Evolutionary conservation across 2,888 invertebrate genomes (phyloP).

Genomic region (Hydriomena furcata): DNA sequence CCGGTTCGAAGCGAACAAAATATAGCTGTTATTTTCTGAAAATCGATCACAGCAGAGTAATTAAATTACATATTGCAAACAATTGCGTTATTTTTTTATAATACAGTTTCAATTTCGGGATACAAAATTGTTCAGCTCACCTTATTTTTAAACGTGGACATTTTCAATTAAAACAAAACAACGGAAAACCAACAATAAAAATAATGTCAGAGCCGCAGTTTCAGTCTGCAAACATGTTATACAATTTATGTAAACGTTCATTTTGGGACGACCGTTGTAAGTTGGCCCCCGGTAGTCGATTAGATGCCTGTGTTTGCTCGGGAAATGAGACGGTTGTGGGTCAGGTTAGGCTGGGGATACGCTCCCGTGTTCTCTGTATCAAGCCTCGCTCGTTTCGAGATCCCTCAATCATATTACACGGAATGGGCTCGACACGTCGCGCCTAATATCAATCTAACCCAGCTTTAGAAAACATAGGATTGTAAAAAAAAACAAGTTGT

Average conservation of each 20-base stretch:
- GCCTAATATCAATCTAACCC: constrained; percentile 12
- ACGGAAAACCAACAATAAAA: constrained; percentile 51
- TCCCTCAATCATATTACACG: constrained; percentile 28
- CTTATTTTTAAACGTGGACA: constrained; percentile 11
- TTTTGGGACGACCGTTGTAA: constrained; percentile 41
- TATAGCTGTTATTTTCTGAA: too few relatives aligned
- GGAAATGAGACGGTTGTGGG: constrained; percentile 32
- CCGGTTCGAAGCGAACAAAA: too few relatives aligned
- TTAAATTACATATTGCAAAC: too few relatives aligned
- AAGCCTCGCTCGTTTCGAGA: constrained; percentile 45
- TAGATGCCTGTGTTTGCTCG: constrained; percentile 24
- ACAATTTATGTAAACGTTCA: constrained; percentile 52
- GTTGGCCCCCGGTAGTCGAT: constrained; percentile 41
- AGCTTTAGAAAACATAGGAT: constrained; percentile 9
- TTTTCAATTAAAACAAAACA: constrained; percentile 48
- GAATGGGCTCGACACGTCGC: constrained; percentile 24
- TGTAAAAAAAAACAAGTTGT: constrained; percentile 1
- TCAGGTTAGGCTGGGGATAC: constrained; percentile 45
- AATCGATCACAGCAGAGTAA: too few relatives aligned
- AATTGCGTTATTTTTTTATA: too few relatives aligned
- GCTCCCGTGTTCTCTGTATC: constrained; percentile 36
- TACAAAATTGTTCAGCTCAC: background rate
- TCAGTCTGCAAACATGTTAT: constrained; percentile 48
- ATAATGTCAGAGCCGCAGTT: constrained; percentile 46
- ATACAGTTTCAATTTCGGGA: background rate